Percentiles rank a stretch among this genome's conserved stretches.
These are phyloP conservation scores for Cephus rjabovi DNA, from an alignment of 2,888 invertebrate genomes.

Conservation along the genomic window DNA sequence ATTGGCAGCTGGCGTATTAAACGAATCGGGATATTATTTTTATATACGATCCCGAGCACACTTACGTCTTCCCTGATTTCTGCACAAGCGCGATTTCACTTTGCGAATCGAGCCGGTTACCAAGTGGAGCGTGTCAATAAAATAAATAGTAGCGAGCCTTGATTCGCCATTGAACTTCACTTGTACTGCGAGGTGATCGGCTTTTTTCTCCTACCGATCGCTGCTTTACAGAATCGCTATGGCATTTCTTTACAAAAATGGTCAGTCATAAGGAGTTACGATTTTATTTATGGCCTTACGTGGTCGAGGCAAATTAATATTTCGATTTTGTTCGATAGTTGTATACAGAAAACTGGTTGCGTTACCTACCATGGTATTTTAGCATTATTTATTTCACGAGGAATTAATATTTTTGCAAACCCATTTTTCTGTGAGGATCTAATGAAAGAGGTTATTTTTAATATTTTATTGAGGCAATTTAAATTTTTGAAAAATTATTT, in stretches of 20 bases:
- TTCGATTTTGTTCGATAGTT: not conserved
- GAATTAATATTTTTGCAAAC: too few species aligned
- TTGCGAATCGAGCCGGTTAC: constrained; percentile 16
- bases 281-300: not conserved
- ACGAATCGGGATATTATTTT: not conserved
- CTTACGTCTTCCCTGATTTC: not conserved
- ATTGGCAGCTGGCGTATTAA: not conserved
- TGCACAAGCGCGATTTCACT: not conserved
- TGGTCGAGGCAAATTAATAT: not conserved
- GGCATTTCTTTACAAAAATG: not conserved
- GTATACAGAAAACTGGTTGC: not conserved
- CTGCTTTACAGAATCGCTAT: not conserved
- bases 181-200: not conserved
- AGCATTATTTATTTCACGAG: not conserved
- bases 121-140: constrained; percentile 47
- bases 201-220: not conserved
- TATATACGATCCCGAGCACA: not conserved
- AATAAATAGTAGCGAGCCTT: constrained; percentile 39
- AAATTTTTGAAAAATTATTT: not conserved
- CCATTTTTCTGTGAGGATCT: not conserved
- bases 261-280: not conserved
- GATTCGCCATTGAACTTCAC: constrained; percentile 47
- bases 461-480: not conserved
- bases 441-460: not conserved
- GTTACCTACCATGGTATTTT: not conserved